A percentile compares a stretch with the other conserved stretches of the same genome.
These are phyloP conservation scores for Nannoperca obscura DNA, from an alignment of 2,797 vertebrate species.

Conservation along the genomic window DNA sequence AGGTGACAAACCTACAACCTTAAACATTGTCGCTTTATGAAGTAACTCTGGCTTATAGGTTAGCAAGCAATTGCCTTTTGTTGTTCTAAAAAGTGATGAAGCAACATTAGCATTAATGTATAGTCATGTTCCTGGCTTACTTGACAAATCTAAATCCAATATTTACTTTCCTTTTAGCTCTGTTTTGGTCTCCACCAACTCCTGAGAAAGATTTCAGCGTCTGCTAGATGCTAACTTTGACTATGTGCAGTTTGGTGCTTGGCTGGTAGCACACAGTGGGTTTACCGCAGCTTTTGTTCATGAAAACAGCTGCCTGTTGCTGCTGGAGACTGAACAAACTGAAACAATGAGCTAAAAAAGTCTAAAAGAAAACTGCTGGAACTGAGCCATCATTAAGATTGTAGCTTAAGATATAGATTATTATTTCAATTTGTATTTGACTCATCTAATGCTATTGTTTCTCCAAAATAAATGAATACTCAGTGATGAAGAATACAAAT, in stretches of 20 bases:
- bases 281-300: neutral
- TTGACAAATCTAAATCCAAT: neutral
- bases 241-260: neutral
- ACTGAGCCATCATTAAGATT: neutral
- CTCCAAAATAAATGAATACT: neutral
- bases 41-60: neutral
- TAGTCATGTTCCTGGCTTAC: neutral
- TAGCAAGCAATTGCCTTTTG: neutral
- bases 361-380: neutral
- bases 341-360: neutral
- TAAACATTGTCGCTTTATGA: neutral
- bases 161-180: neutral
- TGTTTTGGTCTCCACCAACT: slow-evolving; percentile 1
- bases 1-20: neutral
- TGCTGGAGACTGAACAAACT: neutral
- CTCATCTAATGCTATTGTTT: neutral
- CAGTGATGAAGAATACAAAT: neutral
- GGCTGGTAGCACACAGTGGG: neutral
- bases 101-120: neutral
- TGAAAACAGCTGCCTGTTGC: neutral
- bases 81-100: too few relatives aligned
- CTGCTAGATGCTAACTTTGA: neutral
- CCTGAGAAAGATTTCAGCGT: too few relatives aligned
- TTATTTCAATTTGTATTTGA: neutral
- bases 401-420: neutral